Conservation (phyloP, 2,113 vertebrate genomes). For the Sinosuthora webbiana region DNA sequence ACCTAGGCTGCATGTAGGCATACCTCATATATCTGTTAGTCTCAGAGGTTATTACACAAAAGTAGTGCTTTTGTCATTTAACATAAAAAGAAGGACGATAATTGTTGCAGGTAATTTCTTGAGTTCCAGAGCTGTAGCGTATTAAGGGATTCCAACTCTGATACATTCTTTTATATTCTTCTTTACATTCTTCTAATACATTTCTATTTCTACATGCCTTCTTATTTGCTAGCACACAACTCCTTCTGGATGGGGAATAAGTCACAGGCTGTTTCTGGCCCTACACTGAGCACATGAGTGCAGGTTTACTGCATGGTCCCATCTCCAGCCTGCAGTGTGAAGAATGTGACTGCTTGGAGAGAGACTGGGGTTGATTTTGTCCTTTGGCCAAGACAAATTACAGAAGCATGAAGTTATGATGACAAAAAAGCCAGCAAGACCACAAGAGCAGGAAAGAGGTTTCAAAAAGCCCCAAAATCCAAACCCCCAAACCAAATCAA, state of each 20-base stretch:
- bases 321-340: neutral
- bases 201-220: too few species aligned
- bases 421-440: neutral
- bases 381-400: neutral
- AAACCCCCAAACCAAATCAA: neutral
- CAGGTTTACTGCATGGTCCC: neutral
- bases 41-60: neutral
- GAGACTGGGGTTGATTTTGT: neutral
- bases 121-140: neutral
- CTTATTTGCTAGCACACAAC: neutral
- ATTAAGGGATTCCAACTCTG: neutral
- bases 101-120: neutral
- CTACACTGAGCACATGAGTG: rapidly evolving
- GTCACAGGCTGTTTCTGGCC: neutral
- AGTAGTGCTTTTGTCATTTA: neutral
- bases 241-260: neutral
- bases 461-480: neutral
- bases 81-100: neutral
- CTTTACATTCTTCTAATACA: too few species aligned
- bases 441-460: neutral
- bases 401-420: neutral
- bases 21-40: neutral
- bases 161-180: neutral
- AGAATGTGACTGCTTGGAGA: neutral
- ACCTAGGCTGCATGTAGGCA: rapidly evolving